Evolutionary conservation across 2,113 vertebrate species (phyloP), one percentile per base, ranked within the genome.

Genomic region (Pavo muticus): DNA sequence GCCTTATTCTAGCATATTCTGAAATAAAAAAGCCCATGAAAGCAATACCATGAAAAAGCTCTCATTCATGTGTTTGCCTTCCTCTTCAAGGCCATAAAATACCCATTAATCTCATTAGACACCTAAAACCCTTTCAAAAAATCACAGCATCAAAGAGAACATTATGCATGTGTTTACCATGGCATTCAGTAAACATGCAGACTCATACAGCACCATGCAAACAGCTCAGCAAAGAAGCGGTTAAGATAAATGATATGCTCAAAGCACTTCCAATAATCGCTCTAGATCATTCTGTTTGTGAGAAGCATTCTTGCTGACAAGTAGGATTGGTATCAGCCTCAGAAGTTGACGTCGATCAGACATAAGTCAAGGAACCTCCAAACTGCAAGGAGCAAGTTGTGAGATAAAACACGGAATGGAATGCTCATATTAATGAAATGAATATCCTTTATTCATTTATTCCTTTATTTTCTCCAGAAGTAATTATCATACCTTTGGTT

Each of bases 191-290:
- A 92, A 88, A 84, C 96, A 87, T 95, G 93, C 88, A 93, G 77
- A 92, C 74, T 80, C 85, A 95, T 37, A 77, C 4, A 91, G 79
- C 85, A 40, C 60, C 90, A 93, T 92, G 94, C 93, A 95, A 93
- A 78, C 44, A 91, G 92, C 69, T 83, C 95, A 57, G 90, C 95
- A 88, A 78, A 84, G 18, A 73, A 75, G 91, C 24, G 8, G 37
- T 67, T 84, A 87, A 69, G 45, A 86, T 20, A 78, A 86, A 78
- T n/a, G 90, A 69, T n/a, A 90, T 65, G 54, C 45, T 61, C 56
- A 70, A 90, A 89, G 64, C 76, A 77, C 63, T 80, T 84, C 25
- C 39, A 84, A 29, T 32, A 78, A 84, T 40, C 4, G 3, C 32
- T 82, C 37, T 29, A 74, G 50, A 71, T 56, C n/a, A 79, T 54